phyloP scores from a whole-genome alignment of 2,113 vertebrate genomes.

The Poeciliopsis prolifica region DNA sequence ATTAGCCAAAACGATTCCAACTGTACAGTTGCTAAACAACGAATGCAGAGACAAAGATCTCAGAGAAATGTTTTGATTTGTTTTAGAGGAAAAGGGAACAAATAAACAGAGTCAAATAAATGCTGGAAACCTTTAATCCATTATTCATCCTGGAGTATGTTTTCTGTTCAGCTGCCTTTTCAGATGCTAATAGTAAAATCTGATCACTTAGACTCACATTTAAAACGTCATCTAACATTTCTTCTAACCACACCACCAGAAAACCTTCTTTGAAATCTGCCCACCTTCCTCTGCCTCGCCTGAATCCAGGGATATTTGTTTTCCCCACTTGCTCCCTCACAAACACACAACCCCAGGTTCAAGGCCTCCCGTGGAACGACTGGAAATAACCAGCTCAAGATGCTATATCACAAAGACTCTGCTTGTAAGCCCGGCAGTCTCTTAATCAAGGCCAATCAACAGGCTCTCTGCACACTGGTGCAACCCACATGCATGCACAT shows the following conservation, averaged over 20 bases:
- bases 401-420: conserved; percentile 60
- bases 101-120: conserved; percentile 4
- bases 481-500: conserved; percentile 36
- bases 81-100: neutral
- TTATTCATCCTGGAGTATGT: conserved; percentile 23
- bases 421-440: conserved; percentile 41
- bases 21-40: neutral
- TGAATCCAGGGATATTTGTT: neutral
- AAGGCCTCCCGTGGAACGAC: conserved; percentile 62
- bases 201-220: conserved; percentile 28
- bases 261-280: neutral
- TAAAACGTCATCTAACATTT: conserved; percentile 4
- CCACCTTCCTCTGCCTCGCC: neutral
- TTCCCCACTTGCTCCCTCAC: neutral
- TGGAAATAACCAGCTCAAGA: conserved; percentile 80
- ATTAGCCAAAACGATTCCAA: neutral
- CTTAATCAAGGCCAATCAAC: conserved; percentile 77
- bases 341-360: conserved; percentile 13
- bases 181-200: conserved; percentile 31
- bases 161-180: conserved; percentile 31
- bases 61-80: neutral
- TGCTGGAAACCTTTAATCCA: conserved; percentile 18
- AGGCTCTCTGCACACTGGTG: conserved; percentile 44
- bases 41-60: neutral
- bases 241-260: conserved; percentile 1